Evolutionary conservation across 2,113 vertebrate species (phyloP), one percentile per base, ranked within the genome.

Genomic region (Epinephelus fuscoguttatus): DNA sequence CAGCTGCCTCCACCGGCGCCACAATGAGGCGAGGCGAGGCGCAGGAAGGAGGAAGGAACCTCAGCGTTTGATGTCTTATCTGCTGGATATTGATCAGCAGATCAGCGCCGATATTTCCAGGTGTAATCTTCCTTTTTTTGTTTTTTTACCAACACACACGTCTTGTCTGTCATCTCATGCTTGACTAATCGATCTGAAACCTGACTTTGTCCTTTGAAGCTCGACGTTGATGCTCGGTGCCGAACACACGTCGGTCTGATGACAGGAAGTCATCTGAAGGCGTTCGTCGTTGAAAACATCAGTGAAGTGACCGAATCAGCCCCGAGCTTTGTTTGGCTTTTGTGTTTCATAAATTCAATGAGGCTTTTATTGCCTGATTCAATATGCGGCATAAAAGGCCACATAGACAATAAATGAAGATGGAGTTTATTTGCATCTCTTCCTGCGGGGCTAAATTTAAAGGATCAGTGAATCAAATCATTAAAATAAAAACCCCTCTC

Each of bases 391-490:
- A 82, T 68, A 89, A 86, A 90, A 77, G 77, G 82, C 68, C 78
- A 89, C 74, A 88, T 91, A 86, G 85, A 94, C 93, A 92, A 92
- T 91, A 90, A 94, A 93, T 91, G 87, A 87, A 92, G 91, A 89
- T 37, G 19, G 84, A 89, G 84, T 89, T 90, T 89, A 91, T 84
- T 91, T 88, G 90, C 92, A 82, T 93, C 76, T 92, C 84, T 88
- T 94, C 88, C 95, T 94, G 80, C 52, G 70, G 92, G 94, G 92
- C 91, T 85, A 92, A 95, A 96, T 96, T 96, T 96, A 94, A 91
- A 93, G 95, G 93, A 95, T 96, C 95, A 95, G 84, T 96, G 95
- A 94, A 95, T 96, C 95, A 95, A 86, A 95, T 95, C 94, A 96
- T 96, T 96, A 95, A 95, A 95, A 93, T 89, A 91, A 90, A 91